These are phyloP conservation scores for Pluvianellus socialis DNA, from an alignment of 2,113 vertebrate species.

Conservation along the genomic window DNA sequence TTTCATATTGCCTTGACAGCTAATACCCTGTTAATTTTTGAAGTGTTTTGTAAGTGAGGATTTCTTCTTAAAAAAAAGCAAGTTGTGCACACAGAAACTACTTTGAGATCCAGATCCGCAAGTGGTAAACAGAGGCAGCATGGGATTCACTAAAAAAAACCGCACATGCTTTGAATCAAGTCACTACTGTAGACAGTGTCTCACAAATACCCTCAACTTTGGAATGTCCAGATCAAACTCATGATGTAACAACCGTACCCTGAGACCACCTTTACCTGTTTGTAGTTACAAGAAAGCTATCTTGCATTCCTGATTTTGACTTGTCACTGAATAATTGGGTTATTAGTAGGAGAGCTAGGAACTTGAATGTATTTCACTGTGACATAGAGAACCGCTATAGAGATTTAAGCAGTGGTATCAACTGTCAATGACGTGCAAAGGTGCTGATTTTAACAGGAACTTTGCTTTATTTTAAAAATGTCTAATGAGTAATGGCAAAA, in stretches of 20 bases:
- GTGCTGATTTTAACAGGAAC: neutral
- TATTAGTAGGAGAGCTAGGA: neutral
- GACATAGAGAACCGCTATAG: neutral
- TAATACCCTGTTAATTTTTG: neutral
- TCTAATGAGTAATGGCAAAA: neutral
- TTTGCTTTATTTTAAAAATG: neutral
- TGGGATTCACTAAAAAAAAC: neutral
- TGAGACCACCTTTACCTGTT: neutral
- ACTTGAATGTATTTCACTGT: neutral
- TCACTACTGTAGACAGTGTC: neutral
- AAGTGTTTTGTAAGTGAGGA: neutral
- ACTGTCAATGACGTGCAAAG: neutral
- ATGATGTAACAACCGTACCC: neutral
- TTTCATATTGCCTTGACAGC: neutral
- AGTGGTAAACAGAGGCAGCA: rapidly evolving
- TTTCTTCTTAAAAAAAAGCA: neutral
- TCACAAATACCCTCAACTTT: neutral
- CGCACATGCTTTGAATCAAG: neutral
- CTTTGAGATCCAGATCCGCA: neutral
- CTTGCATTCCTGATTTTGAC: neutral
- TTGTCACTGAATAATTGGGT: neutral
- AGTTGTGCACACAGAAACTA: neutral
- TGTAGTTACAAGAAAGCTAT: neutral
- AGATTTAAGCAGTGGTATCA: neutral
- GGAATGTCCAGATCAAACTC: neutral